These are phyloP conservation scores for Diarsia dahlii DNA, from an alignment of 2,888 invertebrate species.

Conservation along the genomic window DNA sequence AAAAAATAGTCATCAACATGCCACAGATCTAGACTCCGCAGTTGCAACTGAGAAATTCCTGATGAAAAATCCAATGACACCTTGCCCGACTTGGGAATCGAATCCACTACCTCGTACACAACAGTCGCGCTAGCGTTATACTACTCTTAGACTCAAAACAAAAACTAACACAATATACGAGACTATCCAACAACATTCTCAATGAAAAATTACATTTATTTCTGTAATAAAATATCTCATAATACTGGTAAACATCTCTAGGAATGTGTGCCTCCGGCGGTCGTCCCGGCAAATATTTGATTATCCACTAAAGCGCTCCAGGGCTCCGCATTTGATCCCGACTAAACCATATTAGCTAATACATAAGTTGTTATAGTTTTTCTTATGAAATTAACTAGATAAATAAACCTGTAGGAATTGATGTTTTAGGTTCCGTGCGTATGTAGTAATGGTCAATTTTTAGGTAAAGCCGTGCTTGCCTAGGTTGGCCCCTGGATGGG, in stretches of 20 bases:
- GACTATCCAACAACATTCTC: slow-evolving; percentile 39
- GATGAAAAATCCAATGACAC: no score
- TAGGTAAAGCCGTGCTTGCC: not conserved
- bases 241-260: slow-evolving; percentile 49
- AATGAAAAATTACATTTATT: slow-evolving; percentile 65
- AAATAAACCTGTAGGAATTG: slow-evolving; percentile 17
- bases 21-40: no score
- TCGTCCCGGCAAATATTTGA: slow-evolving; percentile 72
- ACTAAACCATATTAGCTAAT: slow-evolving; percentile 69
- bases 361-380: slow-evolving; percentile 58
- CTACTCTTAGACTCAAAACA: no score
- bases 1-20: no score
- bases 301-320: slow-evolving; percentile 60
- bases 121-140: not conserved
- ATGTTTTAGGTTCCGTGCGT: not conserved
- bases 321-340: slow-evolving; percentile 62
- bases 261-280: slow-evolving; percentile 65
- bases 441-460: not conserved
- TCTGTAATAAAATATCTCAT: slow-evolving; percentile 64
- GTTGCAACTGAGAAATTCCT: no score
- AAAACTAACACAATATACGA: slow-evolving; percentile 9
- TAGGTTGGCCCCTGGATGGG: no score
- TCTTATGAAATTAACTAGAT: slow-evolving; percentile 50
- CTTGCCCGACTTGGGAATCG: no score
- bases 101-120: no score